Evolutionary conservation across 1,140 invertebrate species (phyloP), one percentile per base, ranked within the genome.

Genomic region (Riptortus pedestris): DNA sequence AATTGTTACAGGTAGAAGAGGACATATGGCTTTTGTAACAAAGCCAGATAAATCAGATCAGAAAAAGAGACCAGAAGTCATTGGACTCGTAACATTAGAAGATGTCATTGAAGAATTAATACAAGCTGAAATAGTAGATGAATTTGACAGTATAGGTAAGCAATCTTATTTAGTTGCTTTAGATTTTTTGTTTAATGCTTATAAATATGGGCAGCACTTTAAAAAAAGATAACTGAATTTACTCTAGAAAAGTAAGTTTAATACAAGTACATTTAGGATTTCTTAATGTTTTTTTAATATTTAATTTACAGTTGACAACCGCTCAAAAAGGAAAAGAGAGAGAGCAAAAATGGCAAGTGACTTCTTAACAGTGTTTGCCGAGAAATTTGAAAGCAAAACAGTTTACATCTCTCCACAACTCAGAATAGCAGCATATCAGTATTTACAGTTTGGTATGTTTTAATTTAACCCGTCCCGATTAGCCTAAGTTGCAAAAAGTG

Each of bases 81-180:
- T 73, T 47, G 77, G 77, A 26, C 67, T 78, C 27, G 75, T 78
- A 1, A 78, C 77, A n/a, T 67, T 78, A 57, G 77, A 78, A 71
- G 77, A 78, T 71, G 74, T 78, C 2, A 75, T 78, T 33, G 77
- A 78, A 71, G 77, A 78, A 70, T 71, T 78, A 24, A 70, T 78
- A 38, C 77, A 78, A 68, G 71, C 73, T 12, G 77, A 78, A 71
- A 78, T 78, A 52, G 69, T 72, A 60, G 77, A 78, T 66, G 77
- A 78, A 70, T 75, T 71, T n/a, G 77, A 78, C 51, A 51, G 43
- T 18, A 65, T 60, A 16, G 65, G 60, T 62, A 48, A n/a, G 33
- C 26, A 55, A n/a, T n/a, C n/a, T n/a, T n/a, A n/a, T n/a, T n/a
- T 55, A 55, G 31, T 28, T n/a, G 47, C 47, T 5, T 20, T 12